A percentile compares a stretch with the other conserved stretches of the same genome.
Evolutionary conservation across 1,140 invertebrate genomes (phyloP).

Genomic region (Diabrotica undecimpunctata): DNA sequence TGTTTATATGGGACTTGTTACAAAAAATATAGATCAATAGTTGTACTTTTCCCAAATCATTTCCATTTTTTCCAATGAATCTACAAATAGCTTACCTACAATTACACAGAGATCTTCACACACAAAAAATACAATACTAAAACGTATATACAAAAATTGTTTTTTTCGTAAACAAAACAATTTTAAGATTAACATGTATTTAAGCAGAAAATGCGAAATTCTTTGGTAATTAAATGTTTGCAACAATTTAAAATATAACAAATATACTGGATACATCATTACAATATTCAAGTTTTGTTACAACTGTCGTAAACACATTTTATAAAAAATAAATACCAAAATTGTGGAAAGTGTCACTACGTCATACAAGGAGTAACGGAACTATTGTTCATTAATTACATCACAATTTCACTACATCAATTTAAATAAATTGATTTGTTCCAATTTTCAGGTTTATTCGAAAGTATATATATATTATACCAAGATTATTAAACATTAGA

Average conservation of each 20-base stretch:
- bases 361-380: too few species aligned
- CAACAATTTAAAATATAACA: constrained; percentile 6
- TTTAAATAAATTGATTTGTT: too few species aligned
- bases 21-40: background rate
- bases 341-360: too few species aligned
- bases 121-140: constrained; percentile 29
- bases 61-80: background rate
- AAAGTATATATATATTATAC: too few species aligned
- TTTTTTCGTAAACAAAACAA: background rate
- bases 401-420: too few species aligned
- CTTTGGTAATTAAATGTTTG: constrained; percentile 25
- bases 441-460: too few species aligned
- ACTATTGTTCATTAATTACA: too few species aligned
- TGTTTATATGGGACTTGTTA: too few species aligned
- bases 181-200: too few species aligned
- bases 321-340: too few species aligned
- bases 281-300: background rate
- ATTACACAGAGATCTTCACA: constrained; percentile 19
- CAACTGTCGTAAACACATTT: too few species aligned
- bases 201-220: constrained; percentile 25
- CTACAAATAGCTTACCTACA: background rate
- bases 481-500: too few species aligned
- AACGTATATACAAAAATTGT: constrained; percentile 36
- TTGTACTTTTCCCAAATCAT: background rate
- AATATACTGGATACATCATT: constrained; percentile 13